Evolutionary conservation across 1,140 invertebrate genomes (phyloP).

Genomic region (Polyergus mexicanus): DNA sequence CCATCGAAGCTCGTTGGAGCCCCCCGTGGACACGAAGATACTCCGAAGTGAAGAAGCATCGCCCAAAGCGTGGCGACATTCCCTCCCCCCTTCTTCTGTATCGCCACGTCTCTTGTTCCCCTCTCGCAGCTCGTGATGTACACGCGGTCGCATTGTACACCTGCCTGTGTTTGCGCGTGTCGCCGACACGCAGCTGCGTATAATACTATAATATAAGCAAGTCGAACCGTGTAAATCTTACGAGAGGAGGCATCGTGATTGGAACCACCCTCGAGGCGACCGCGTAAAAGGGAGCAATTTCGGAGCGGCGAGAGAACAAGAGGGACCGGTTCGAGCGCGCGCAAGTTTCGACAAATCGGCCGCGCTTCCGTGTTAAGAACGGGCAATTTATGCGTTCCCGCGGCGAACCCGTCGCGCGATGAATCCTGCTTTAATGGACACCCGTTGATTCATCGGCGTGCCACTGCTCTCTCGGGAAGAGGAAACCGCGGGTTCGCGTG

Average conservation of each 20-base stretch:
- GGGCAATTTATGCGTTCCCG: constrained; percentile 34
- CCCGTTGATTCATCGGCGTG: constrained; percentile 26
- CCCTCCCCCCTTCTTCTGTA: constrained; percentile 15
- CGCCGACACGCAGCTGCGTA: constrained; percentile 19
- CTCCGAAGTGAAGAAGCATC: constrained; percentile 67
- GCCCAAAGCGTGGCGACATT: constrained; percentile 81
- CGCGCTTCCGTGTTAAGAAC: constrained; percentile 54
- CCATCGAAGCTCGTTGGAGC: constrained; percentile 4
- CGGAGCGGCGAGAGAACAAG: neutral
- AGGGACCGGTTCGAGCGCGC: constrained; percentile 22
- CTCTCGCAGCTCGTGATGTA: constrained; percentile 15
- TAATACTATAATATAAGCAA: constrained; percentile 31
- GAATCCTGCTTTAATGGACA: constrained; percentile 23
- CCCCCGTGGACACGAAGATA: constrained; percentile 44
- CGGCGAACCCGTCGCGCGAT: constrained; percentile 4
- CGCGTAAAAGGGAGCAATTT: constrained; percentile 49
- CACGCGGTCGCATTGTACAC: constrained; percentile 62
- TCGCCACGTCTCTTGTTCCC: constrained; percentile 2
- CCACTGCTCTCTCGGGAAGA: neutral
- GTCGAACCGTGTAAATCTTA: constrained; percentile 46
- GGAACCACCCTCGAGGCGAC: constrained; percentile 30
- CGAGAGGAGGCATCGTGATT: constrained; percentile 22
- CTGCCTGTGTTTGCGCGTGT: constrained; percentile 62
- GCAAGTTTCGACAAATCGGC: constrained; percentile 66
- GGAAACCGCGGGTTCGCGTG: neutral